A percentile compares a stretch with the other conserved stretches of the same genome.
These are phyloP conservation scores for Nephrotoma appendiculata DNA, from an alignment of 2,888 invertebrate species.

Conservation along the genomic window DNA sequence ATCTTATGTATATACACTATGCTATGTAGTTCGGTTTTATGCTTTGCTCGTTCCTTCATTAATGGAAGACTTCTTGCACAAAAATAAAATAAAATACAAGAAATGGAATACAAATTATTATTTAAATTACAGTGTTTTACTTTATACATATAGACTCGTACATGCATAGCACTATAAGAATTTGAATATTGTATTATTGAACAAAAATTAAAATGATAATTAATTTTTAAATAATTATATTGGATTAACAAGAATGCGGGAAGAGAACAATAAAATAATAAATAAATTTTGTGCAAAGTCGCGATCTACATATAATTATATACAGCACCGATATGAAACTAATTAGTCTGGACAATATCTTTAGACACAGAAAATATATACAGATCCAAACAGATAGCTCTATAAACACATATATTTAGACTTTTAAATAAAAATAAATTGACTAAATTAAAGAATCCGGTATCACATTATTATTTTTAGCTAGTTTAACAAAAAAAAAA, in stretches of 20 bases:
- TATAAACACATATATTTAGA: background rate
- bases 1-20: background rate
- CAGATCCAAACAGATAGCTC: no score
- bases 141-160: background rate
- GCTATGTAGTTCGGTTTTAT: background rate
- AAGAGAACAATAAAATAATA: background rate
- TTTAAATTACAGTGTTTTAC: background rate
- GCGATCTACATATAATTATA: background rate
- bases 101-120: background rate
- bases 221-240: background rate
- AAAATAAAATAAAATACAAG: background rate
- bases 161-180: background rate
- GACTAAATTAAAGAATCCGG: slow-evolving; percentile 12
- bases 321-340: background rate
- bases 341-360: background rate
- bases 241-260: background rate
- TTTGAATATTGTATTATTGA: background rate
- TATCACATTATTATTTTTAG: slow-evolving; percentile 1
- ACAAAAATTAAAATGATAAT: background rate
- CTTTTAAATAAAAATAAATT: background rate
- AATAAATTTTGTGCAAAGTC: background rate
- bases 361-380: background rate
- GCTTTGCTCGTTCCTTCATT: background rate
- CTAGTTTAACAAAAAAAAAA: background rate
- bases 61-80: background rate